Percentiles rank a stretch among this genome's conserved stretches.
Evolutionary conservation across 2,888 invertebrate genomes (phyloP).

Genomic region (Dyspetes luteomarginatus): DNA sequence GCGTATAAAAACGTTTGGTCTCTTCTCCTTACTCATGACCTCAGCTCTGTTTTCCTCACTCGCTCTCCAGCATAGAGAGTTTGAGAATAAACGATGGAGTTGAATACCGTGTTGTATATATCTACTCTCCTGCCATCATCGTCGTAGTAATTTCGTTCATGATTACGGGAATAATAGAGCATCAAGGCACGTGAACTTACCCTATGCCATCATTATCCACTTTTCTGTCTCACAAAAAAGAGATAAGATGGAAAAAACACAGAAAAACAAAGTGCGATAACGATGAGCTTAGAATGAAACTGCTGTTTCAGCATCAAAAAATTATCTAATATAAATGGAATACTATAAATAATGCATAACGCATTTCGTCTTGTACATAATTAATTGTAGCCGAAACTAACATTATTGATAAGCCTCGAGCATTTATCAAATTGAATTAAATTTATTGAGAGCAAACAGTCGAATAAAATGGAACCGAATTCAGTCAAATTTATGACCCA

Average conservation of each 20-base stretch:
- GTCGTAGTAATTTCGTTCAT: conserved; percentile 54
- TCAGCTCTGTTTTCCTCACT: neutral
- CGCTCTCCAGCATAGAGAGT: neutral
- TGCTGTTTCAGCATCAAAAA: no score
- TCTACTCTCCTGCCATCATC: conserved; percentile 16
- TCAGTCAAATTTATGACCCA: no score
- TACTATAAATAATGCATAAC: no score
- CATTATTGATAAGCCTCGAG: no score
- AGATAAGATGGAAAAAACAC: neutral
- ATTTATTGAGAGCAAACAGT: no score
- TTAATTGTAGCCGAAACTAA: no score
- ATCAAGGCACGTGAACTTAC: conserved; percentile 51
- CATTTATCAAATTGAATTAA: no score
- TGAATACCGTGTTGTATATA: conserved; percentile 46
- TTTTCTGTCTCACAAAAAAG: neutral
- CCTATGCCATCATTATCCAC: conserved; percentile 50
- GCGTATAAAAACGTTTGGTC: conserved; percentile 54
- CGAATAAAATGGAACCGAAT: no score
- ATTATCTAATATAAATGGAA: no score
- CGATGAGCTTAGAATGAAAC: neutral
- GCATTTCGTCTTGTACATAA: no score
- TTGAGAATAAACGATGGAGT: conserved; percentile 45
- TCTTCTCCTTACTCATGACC: conserved; percentile 37
- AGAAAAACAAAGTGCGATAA: conserved; percentile 13
- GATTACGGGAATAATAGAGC: conserved; percentile 53